These are phyloP conservation scores for Mus minutoides DNA, from an alignment of 2,797 vertebrate genomes.

Conservation along the genomic window DNA sequence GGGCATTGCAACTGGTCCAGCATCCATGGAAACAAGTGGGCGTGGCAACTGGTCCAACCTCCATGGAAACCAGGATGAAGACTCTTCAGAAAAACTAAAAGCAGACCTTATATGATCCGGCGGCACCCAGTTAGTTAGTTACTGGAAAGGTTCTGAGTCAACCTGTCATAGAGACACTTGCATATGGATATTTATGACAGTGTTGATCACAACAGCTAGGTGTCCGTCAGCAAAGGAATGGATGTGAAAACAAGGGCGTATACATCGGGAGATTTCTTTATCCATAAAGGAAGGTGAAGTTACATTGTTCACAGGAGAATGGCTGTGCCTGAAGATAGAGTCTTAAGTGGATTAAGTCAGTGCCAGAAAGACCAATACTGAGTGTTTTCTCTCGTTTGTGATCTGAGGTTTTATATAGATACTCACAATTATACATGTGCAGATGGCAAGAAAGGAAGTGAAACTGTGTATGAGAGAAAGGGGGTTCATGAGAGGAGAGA, in stretches of 20 bases:
- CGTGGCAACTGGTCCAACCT: neutral
- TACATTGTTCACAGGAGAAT: neutral
- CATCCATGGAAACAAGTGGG: no score
- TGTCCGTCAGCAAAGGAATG: neutral
- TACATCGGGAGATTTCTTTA: neutral
- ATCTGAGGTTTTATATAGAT: neutral
- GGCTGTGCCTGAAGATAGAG: neutral
- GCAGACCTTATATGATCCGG: neutral
- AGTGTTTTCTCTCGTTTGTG: neutral
- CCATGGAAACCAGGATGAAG: neutral
- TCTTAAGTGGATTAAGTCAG: neutral
- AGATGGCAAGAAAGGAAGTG: neutral
- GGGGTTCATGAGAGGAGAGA: no score
- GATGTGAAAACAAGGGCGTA: neutral
- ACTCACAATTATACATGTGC: neutral
- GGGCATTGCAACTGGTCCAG: neutral
- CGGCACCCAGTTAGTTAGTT: neutral
- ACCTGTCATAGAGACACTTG: neutral
- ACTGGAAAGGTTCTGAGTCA: neutral
- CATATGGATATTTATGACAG: neutral
- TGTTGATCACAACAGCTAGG: neutral
- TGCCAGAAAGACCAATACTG: neutral
- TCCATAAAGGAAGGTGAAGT: neutral
- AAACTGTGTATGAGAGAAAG: neutral
- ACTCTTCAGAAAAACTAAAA: neutral